Base-by-base conservation (phyloP, 1,140 invertebrate genomes). In the Drosophila jambulina region DNA sequence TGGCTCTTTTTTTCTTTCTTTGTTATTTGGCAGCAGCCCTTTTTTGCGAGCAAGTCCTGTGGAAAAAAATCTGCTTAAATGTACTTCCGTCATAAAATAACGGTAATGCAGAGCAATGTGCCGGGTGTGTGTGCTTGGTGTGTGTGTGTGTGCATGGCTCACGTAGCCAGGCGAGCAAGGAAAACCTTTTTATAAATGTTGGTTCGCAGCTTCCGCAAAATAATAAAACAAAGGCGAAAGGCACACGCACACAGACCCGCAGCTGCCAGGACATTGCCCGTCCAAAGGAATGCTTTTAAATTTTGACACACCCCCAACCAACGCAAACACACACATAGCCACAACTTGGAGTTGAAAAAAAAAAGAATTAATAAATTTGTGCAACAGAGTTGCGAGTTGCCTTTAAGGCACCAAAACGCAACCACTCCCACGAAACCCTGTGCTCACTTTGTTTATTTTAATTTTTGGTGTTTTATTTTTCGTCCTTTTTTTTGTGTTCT, bases 21-120 rank as follows among this genome's bases (percentile, higher is more conserved):
- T 65, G 42, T 43, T 43, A 43, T 43, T 45, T 43, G 49, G 49
- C 72, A 81, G 64, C 74, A 81, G 64, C 74, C 74, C 64, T 81
- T 76, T 80, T 68, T 60, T 23, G 15, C 53, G 38, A 83, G 71
- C 38, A 42, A 45, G 49, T 48, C 46, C 27, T 49, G 54, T 42
- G 64, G 17, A 51, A 57, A 77, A 84, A 88, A 88, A 84, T 90
- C 85, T 81, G 77, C 84, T 88, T 88, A 88, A 88, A 88, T 88
- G 84, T 88, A 88, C 85, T 88, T 88, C 84, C 84, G 84, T 88
- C 84, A 88, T 88, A 88, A 88, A 88, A 88, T 78, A 90, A 88
- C 84, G 77, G 80, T 87, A 87, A 88, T 88, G 84, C 84, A 83
- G 76, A 87, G 83, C 67, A 69, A 60, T 75, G 77, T 77, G 75